These are phyloP conservation scores for Capromys pilorides DNA, from an alignment of 2,797 vertebrate genomes.

Conservation along the genomic window DNA sequence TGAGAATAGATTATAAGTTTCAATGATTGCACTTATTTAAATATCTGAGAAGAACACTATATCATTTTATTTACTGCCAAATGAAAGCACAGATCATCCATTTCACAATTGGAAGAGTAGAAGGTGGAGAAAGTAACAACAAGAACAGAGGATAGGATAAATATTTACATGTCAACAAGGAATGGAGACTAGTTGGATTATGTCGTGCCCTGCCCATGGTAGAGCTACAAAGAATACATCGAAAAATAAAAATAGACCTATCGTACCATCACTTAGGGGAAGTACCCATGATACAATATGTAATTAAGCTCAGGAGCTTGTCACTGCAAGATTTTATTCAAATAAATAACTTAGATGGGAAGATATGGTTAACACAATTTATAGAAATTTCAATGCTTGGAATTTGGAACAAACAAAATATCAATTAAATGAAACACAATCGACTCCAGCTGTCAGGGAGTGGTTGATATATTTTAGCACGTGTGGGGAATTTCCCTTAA, in stretches of 20 bases:
- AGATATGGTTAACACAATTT: conserved; percentile 14
- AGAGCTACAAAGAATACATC: conserved; percentile 22
- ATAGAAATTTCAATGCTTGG: not conserved
- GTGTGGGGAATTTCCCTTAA: not conserved
- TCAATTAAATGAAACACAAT: not conserved
- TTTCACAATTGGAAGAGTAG: conserved; percentile 29
- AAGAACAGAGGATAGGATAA: not conserved
- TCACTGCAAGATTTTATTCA: conserved; percentile 60
- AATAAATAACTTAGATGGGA: conserved; percentile 44
- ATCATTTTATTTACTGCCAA: not conserved
- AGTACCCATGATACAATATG: not conserved
- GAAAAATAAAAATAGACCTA: conserved; percentile 68
- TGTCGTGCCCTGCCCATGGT: not conserved
- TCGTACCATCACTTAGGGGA: conserved; percentile 43
- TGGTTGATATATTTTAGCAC: not conserved
- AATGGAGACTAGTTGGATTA: not conserved
- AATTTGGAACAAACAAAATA: not conserved
- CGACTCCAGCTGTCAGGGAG: not conserved
- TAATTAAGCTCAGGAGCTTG: conserved; percentile 54
- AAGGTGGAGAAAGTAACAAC: not conserved
- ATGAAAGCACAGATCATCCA: conserved; percentile 52
- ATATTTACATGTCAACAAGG: conserved; percentile 40
- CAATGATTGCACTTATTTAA: conserved; percentile 11
- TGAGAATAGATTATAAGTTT: not conserved
- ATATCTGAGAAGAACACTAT: not conserved